Conservation (phyloP, 2,888 invertebrate species). For the Orthosia gracilis region DNA sequence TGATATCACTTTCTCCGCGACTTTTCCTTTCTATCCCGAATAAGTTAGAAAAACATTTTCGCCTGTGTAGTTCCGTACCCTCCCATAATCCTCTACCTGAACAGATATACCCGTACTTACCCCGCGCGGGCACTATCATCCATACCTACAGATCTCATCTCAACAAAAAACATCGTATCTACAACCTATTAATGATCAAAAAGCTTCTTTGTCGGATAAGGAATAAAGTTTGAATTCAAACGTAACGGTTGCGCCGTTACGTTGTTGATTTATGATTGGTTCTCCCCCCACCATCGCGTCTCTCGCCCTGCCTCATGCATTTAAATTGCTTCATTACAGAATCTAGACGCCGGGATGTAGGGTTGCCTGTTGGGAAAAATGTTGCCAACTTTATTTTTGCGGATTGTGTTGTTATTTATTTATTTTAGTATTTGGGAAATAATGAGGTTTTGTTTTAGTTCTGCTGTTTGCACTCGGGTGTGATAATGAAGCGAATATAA, state of each 20-base stretch:
- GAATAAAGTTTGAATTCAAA: slow-evolving; percentile 64
- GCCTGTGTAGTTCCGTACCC: slow-evolving; percentile 84
- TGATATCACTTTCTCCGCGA: slow-evolving; percentile 86
- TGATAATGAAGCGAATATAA: slow-evolving; percentile 32
- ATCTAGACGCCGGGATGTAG: slow-evolving; percentile 87
- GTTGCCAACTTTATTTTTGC: slow-evolving; percentile 63
- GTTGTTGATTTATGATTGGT: slow-evolving; percentile 69
- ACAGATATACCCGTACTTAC: slow-evolving; percentile 90
- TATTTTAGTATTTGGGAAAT: slow-evolving; percentile 56
- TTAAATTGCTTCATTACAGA: slow-evolving; percentile 92
- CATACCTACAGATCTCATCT: slow-evolving; percentile 82
- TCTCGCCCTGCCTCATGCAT: slow-evolving; percentile 92
- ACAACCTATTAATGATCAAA: slow-evolving; percentile 46
- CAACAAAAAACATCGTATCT: slow-evolving; percentile 56
- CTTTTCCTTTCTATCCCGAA: slow-evolving; percentile 88
- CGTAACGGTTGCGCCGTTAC: slow-evolving; percentile 62
- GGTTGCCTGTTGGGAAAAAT: slow-evolving; percentile 86
- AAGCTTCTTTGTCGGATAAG: accelerated
- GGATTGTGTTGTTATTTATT: slow-evolving; percentile 66
- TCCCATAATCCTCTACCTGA: slow-evolving; percentile 90
- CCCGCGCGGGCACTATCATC: slow-evolving; percentile 89
- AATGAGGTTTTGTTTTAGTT: slow-evolving; percentile 58
- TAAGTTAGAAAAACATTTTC: slow-evolving; percentile 90
- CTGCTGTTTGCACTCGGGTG: slow-evolving; percentile 39
- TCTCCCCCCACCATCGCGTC: slow-evolving; percentile 87